Percentiles rank a stretch among this genome's conserved stretches.
These are phyloP conservation scores for Podiceps cristatus DNA, from an alignment of 2,113 vertebrate genomes.

Conservation along the genomic window DNA sequence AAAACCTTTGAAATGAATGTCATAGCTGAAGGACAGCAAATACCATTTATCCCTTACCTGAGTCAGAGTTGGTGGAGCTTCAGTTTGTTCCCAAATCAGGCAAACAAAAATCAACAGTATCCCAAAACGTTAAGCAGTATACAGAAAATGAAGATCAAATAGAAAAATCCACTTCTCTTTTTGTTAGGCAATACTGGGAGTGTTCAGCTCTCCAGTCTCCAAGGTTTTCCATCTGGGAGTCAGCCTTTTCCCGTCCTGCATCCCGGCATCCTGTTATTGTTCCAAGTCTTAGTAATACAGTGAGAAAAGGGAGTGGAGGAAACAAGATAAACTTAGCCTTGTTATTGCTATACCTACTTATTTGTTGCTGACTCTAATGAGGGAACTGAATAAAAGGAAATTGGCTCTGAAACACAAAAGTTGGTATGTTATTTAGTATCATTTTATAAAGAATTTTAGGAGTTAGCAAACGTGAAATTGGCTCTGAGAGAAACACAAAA, in stretches of 20 bases:
- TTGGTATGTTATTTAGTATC: not conserved
- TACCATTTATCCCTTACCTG: slow-evolving; percentile 29
- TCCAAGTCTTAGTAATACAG: slow-evolving; percentile 63
- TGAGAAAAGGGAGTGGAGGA: slow-evolving; percentile 77
- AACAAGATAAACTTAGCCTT: slow-evolving; percentile 77
- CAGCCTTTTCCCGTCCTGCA: slow-evolving; percentile 79
- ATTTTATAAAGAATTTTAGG: not conserved
- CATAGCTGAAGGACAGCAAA: not conserved
- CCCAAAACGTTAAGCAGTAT: not conserved
- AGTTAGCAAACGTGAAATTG: not conserved
- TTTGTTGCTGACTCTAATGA: slow-evolving; percentile 30
- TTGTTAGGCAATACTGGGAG: slow-evolving; percentile 56
- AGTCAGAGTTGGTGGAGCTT: not conserved
- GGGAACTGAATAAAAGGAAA: slow-evolving; percentile 53
- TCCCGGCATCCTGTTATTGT: slow-evolving; percentile 89
- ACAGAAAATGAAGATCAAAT: not conserved
- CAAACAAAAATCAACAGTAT: not conserved
- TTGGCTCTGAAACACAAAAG: not conserved
- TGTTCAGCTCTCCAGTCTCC: slow-evolving; percentile 66
- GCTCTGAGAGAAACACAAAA: not conserved
- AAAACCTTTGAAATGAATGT: not conserved
- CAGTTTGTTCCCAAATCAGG: not conserved
- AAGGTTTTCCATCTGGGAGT: slow-evolving; percentile 75
- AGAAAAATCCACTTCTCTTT: slow-evolving; percentile 30
- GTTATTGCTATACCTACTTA: slow-evolving; percentile 50